Conservation (phyloP, 2,113 vertebrate genomes). For the Chelonoidis abingdonii region DNA sequence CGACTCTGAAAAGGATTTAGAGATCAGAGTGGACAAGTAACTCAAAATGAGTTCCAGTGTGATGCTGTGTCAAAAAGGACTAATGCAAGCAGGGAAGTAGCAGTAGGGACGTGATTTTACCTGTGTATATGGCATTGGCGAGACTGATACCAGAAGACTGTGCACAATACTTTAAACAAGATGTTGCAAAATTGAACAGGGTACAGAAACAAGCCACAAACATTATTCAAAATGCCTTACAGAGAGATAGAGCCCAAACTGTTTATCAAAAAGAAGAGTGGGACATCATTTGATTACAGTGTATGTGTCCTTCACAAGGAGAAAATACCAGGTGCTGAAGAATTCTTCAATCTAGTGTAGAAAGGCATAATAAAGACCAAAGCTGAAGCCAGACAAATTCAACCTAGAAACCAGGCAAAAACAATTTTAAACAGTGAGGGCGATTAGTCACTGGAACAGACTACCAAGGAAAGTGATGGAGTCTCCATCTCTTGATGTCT, state of each 20-base stretch:
- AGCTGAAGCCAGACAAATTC: not conserved
- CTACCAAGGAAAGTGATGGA: not conserved
- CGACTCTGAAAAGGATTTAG: not conserved
- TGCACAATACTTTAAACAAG: not conserved
- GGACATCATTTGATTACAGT: not conserved
- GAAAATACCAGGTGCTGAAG: not conserved
- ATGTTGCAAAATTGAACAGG: not conserved
- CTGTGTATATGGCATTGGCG: fast-evolving
- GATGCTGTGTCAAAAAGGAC: not conserved
- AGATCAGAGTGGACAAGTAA: not conserved
- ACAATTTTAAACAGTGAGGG: not conserved
- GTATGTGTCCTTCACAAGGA: fast-evolving
- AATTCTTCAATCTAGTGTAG: not conserved
- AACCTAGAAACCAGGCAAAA: not conserved
- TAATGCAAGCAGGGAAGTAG: not conserved
- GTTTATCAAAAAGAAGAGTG: not conserved
- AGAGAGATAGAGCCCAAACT: not conserved
- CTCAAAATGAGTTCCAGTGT: not conserved
- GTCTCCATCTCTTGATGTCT: not conserved
- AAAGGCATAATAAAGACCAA: not conserved
- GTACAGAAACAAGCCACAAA: not conserved
- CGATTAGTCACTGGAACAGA: not conserved
- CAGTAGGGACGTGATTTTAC: not conserved
- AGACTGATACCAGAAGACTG: not conserved
- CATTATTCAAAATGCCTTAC: not conserved